phyloP scores from a whole-genome alignment of 1,140 invertebrate species.

The Sesamia nonagrioides region DNA sequence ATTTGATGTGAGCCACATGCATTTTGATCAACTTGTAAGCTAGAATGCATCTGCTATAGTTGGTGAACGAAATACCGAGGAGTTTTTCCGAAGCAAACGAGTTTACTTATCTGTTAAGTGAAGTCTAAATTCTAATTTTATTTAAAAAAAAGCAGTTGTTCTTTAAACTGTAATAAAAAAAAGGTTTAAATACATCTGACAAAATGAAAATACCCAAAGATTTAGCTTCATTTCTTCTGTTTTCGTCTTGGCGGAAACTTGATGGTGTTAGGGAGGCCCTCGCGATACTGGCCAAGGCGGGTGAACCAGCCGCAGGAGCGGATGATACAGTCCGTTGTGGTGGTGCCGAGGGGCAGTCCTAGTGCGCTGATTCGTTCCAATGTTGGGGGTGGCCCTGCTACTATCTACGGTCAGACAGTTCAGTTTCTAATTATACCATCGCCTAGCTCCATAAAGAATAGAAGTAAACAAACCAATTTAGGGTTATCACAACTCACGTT shows the following conservation, averaged over 20 bases:
- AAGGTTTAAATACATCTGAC: background rate
- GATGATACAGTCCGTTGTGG: conserved; percentile 70
- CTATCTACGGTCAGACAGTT: conserved; percentile 61
- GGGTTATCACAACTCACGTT: no score
- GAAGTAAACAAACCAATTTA: no score
- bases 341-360: conserved; percentile 76
- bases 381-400: conserved; percentile 70
- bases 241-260: conserved; percentile 73
- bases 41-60: no score
- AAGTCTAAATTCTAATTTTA: no score
- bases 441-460: no score
- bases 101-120: no score
- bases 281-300: conserved; percentile 68
- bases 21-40: no score
- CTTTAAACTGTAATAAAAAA: background rate
- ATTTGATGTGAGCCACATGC: no score
- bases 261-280: conserved; percentile 75
- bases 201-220: background rate
- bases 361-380: conserved; percentile 80
- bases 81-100: no score
- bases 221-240: conserved; percentile 51
- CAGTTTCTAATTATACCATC: background rate
- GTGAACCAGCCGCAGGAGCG: conserved; percentile 72
- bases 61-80: no score
- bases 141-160: no score